These are phyloP conservation scores for Drosophila neoperkinsi DNA, from an alignment of 2,888 invertebrate genomes.

Conservation along the genomic window DNA sequence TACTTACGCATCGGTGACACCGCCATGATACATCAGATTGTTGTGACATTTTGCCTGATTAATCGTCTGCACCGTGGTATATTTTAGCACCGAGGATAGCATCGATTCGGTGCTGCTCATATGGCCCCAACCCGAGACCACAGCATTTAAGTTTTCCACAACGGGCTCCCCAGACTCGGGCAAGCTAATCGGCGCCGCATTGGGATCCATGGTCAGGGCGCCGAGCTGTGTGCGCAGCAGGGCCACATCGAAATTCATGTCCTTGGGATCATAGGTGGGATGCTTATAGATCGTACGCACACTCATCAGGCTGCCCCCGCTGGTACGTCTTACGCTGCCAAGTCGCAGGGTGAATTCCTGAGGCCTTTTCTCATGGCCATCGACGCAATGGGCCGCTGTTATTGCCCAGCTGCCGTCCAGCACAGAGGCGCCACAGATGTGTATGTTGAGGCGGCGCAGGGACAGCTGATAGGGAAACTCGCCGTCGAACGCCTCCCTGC, in stretches of 20 bases:
- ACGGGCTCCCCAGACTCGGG: slow-evolving; percentile 56
- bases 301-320: slow-evolving; percentile 72
- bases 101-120: slow-evolving; percentile 73
- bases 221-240: slow-evolving; percentile 70
- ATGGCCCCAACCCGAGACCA: slow-evolving; percentile 83
- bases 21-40: slow-evolving; percentile 74
- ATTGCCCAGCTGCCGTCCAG: slow-evolving; percentile 80
- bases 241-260: slow-evolving; percentile 83
- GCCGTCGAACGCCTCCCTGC: slow-evolving; percentile 74
- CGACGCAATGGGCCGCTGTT: slow-evolving; percentile 82
- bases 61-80: slow-evolving; percentile 76
- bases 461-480: slow-evolving; percentile 83
- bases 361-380: slow-evolving; percentile 71
- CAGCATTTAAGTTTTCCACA: slow-evolving; percentile 58
- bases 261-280: slow-evolving; percentile 78
- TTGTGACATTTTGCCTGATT: slow-evolving; percentile 74
- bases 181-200: slow-evolving; percentile 70
- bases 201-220: slow-evolving; percentile 62
- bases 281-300: slow-evolving; percentile 77
- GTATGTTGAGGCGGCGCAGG: slow-evolving; percentile 77
- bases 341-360: slow-evolving; percentile 74
- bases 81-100: slow-evolving; percentile 76
- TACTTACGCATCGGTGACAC: slow-evolving; percentile 81
- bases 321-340: slow-evolving; percentile 71
- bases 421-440: slow-evolving; percentile 82